Percentiles rank a stretch among this genome's conserved stretches.
These are phyloP conservation scores for Phyllotis vaccarum DNA, from an alignment of 2,797 vertebrate genomes.

Conservation along the genomic window DNA sequence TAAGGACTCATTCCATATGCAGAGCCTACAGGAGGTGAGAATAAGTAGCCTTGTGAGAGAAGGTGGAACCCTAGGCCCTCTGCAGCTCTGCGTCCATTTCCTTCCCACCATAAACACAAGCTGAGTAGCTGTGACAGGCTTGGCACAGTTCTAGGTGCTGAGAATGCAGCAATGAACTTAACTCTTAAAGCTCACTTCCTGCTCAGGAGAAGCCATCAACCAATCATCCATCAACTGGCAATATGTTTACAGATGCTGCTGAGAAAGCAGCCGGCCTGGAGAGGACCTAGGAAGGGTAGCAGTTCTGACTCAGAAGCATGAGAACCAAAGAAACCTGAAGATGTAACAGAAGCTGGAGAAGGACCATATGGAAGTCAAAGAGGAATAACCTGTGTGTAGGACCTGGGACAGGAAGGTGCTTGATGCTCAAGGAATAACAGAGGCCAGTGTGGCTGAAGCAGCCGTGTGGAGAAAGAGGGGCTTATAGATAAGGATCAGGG, in stretches of 20 bases:
- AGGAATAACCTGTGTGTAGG: background rate
- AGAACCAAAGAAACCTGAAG: background rate
- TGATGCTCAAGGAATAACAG: background rate
- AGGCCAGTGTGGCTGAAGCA: background rate
- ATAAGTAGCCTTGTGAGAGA: accelerated
- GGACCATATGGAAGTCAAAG: background rate
- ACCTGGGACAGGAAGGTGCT: background rate
- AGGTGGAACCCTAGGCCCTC: background rate
- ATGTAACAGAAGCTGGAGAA: background rate
- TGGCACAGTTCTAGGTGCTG: background rate
- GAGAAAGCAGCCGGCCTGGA: background rate
- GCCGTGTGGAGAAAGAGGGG: too few relatives aligned
- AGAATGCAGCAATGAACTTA: background rate
- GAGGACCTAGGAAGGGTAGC: background rate
- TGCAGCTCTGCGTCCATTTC: background rate
- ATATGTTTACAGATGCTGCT: background rate
- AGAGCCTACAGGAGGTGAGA: background rate
- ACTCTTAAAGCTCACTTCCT: background rate
- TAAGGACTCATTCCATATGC: background rate
- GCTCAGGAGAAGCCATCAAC: too few relatives aligned
- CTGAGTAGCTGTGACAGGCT: background rate
- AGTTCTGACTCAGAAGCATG: background rate
- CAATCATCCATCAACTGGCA: background rate
- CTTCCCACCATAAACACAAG: background rate
- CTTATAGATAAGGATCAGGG: background rate